Conservation (phyloP, 35 echinoderm and acorn worm species). For the Antedon bifida region DNA sequence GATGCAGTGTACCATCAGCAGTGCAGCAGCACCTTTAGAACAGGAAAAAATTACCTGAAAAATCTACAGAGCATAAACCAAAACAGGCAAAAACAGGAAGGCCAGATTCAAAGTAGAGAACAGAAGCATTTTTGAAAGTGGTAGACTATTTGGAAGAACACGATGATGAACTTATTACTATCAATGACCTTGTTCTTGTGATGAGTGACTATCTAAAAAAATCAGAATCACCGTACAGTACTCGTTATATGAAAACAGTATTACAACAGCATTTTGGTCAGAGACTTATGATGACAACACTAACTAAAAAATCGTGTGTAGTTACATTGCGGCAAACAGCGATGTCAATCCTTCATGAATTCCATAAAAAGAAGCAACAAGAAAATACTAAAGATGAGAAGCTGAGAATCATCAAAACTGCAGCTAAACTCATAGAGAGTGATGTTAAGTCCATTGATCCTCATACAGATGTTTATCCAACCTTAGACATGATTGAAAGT, state of each 20-base stretch:
- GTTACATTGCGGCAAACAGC: slow-evolving; percentile 4
- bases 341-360: slow-evolving; percentile 9
- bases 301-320: not conserved
- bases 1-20: slow-evolving; percentile 19
- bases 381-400: slow-evolving; percentile 8
- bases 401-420: slow-evolving; percentile 5
- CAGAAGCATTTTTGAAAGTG: slow-evolving; percentile 13
- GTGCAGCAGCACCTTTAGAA: not conserved
- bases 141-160: slow-evolving; percentile 7
- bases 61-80: not conserved
- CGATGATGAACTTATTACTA: slow-evolving; percentile 10
- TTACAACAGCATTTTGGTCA: not conserved
- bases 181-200: slow-evolving; percentile 1
- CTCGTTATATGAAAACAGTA: not conserved
- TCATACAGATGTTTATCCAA: not conserved
- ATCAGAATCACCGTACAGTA: not conserved
- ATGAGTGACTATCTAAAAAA: not conserved
- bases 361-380: not conserved
- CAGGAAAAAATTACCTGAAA: not conserved
- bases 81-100: not conserved
- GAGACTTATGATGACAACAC: not conserved
- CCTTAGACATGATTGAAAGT: not conserved
- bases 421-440: slow-evolving; percentile 15
- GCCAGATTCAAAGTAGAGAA: not conserved
- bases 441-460: slow-evolving; percentile 3